Percentiles rank a stretch among this genome's conserved stretches.
Conservation (phyloP, 2,113 vertebrate genomes). For the Sceloporus tristichus region DNA sequence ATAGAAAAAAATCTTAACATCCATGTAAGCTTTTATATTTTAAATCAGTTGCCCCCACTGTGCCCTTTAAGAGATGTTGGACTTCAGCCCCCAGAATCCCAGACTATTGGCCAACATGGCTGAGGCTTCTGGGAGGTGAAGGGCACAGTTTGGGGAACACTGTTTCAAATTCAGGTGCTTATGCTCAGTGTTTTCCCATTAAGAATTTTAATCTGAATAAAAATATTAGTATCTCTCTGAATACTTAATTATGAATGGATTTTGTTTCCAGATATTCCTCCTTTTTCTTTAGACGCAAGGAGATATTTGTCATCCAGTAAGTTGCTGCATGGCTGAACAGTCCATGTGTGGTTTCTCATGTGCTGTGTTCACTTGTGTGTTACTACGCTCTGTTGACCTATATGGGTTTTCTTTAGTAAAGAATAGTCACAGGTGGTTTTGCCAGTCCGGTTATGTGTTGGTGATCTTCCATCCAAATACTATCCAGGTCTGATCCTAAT, state of each 20-base stretch:
- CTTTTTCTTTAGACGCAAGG: constrained; percentile 99
- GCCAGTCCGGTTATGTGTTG: too few species aligned
- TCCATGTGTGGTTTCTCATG: constrained; percentile 69
- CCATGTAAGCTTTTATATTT: not conserved
- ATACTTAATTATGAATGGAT: constrained; percentile 79
- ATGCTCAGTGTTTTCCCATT: not conserved
- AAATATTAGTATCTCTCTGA: constrained; percentile 55
- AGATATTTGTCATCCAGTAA: constrained; percentile 99
- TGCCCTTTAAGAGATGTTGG: too few species aligned
- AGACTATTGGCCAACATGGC: too few species aligned
- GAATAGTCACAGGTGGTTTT: too few species aligned
- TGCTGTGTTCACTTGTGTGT: constrained; percentile 71
- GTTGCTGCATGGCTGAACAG: constrained; percentile 76
- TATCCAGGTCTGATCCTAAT: too few species aligned
- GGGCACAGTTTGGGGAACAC: too few species aligned
- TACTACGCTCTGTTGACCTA: not conserved
- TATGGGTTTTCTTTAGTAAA: not conserved
- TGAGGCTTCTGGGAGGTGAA: too few species aligned
- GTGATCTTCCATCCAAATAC: too few species aligned
- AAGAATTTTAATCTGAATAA: constrained; percentile 48
- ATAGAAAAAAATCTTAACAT: not conserved
- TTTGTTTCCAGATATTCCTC: constrained; percentile 96
- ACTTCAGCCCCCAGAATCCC: too few species aligned
- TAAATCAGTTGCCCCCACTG: not conserved
- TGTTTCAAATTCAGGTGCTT: not conserved